Conservation (phyloP, 2,113 vertebrate genomes). For the Psettodes erumei region DNA sequence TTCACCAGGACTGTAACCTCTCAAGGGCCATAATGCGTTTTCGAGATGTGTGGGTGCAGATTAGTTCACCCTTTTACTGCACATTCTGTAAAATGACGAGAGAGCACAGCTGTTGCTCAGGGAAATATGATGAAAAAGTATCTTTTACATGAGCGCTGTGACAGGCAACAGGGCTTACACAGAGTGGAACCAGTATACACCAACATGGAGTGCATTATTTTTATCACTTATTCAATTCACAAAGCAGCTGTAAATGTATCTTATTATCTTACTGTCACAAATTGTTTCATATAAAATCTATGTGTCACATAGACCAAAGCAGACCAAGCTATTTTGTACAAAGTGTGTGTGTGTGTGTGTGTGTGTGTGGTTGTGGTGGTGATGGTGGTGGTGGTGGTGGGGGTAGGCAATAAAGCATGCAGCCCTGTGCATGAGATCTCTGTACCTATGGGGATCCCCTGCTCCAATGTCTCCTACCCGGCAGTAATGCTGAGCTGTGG, state of each 20-base stretch:
- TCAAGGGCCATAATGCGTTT: slow-evolving; percentile 36
- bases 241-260: background rate
- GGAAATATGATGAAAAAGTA: slow-evolving; percentile 25
- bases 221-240: slow-evolving; percentile 2
- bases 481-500: slow-evolving; percentile 62
- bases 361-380: no score
- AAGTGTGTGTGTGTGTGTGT: no score
- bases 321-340: slow-evolving; percentile 12
- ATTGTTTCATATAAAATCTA: background rate
- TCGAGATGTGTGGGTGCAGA: slow-evolving; percentile 24
- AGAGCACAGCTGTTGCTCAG: slow-evolving; percentile 20
- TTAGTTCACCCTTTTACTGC: slow-evolving; percentile 30
- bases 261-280: slow-evolving; percentile 3
- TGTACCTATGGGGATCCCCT: slow-evolving; percentile 33
- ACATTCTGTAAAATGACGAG: slow-evolving; percentile 8
- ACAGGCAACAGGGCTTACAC: background rate
- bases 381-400: no score
- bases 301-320: background rate
- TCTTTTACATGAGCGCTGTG: slow-evolving; percentile 2
- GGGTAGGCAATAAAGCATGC: slow-evolving; percentile 20
- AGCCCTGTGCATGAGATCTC: slow-evolving; percentile 14
- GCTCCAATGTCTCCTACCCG: slow-evolving; percentile 39
- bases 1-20: slow-evolving; percentile 30
- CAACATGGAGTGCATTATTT: background rate
- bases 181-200: background rate